phyloP scores from a whole-genome alignment of 2,113 vertebrate species.

The Zosterops hypoxanthus region DNA sequence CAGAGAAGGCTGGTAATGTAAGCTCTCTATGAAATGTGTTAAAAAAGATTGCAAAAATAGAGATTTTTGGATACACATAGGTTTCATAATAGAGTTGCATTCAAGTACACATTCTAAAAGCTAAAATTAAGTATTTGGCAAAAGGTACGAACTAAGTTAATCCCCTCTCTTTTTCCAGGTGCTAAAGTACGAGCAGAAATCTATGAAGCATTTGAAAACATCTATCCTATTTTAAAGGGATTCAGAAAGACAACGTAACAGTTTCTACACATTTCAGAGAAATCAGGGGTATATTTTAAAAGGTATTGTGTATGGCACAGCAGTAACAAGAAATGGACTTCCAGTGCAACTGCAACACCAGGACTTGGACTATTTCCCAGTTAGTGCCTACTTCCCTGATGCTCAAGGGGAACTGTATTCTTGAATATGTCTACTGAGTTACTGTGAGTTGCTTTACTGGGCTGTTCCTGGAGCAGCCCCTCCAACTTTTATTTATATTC shows the following conservation, averaged over 20 bases:
- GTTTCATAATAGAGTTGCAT: neutral
- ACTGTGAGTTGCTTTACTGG: conserved; percentile 62
- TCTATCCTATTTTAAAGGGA: conserved; percentile 98
- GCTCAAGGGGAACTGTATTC: conserved; percentile 26
- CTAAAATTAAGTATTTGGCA: neutral
- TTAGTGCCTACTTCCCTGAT: conserved; percentile 34
- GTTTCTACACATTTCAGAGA: neutral
- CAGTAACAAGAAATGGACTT: conserved; percentile 47
- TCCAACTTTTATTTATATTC: conserved; percentile 74
- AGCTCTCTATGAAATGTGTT: neutral
- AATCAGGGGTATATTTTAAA: conserved; percentile 45
- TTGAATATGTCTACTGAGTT: conserved; percentile 56
- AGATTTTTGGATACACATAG: neutral
- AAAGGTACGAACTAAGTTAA: neutral
- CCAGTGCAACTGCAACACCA: conserved; percentile 47
- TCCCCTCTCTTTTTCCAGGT: conserved; percentile 72
- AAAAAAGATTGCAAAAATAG: neutral
- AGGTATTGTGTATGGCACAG: conserved; percentile 50
- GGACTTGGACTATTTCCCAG: conserved; percentile 57
- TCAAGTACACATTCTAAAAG: neutral
- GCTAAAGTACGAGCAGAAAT: conserved; percentile 98
- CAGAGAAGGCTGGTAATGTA: neutral
- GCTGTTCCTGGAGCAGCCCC: conserved; percentile 50
- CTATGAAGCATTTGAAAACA: conserved; percentile 99
- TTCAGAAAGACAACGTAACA: conserved; percentile 96